A percentile compares a stretch with the other conserved stretches of the same genome.
Conservation (phyloP, 2,113 vertebrate genomes). For the Xiphorhynchus elegans region DNA sequence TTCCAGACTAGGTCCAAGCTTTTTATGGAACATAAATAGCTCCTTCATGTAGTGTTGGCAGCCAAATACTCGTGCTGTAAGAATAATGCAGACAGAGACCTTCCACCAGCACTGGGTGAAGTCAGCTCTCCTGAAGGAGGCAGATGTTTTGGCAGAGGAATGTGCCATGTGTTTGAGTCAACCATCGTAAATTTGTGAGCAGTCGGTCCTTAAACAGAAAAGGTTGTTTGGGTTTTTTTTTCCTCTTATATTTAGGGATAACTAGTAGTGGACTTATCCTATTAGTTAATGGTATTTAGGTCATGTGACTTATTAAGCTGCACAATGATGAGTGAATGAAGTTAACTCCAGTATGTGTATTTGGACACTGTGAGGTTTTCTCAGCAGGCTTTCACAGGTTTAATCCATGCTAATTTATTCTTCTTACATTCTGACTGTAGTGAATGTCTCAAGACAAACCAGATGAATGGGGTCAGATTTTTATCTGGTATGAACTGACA, state of each 20-base stretch:
- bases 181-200: neutral
- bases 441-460: slow-evolving; percentile 37
- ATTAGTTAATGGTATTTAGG: neutral
- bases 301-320: slow-evolving; percentile 19
- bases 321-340: neutral
- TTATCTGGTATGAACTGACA: neutral
- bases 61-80: neutral
- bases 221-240: neutral
- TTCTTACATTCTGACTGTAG: slow-evolving; percentile 37
- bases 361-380: slow-evolving; percentile 5
- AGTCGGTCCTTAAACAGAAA: slow-evolving; percentile 13
- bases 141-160: slow-evolving; percentile 37
- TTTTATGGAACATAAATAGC: slow-evolving; percentile 26
- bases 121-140: slow-evolving; percentile 37
- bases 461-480: slow-evolving; percentile 20
- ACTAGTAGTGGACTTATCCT: slow-evolving; percentile 32
- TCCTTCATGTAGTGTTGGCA: slow-evolving; percentile 4
- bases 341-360: neutral
- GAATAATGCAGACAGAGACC: slow-evolving; percentile 1
- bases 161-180: neutral
- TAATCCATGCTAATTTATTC: slow-evolving; percentile 59
- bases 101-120: neutral
- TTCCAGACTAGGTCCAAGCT: neutral
- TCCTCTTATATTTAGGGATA: neutral
- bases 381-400: slow-evolving; percentile 56